Evolutionary conservation across 1,140 invertebrate species (phyloP).

Genomic region (Lanistes nyassanus): DNA sequence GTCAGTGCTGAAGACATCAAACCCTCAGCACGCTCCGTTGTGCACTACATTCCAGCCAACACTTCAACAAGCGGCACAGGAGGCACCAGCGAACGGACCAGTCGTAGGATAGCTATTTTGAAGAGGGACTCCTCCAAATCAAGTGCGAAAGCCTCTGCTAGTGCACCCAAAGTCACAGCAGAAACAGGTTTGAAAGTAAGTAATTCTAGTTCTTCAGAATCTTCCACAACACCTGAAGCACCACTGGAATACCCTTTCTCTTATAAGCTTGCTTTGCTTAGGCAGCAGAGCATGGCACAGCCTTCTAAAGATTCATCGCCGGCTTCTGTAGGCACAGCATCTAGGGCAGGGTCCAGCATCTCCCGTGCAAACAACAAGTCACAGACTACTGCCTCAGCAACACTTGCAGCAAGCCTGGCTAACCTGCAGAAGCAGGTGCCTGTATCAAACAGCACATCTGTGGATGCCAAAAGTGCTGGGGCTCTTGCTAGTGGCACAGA

Average conservation of each 20-base stretch:
- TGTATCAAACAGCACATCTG: too few species aligned
- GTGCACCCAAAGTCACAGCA: too few species aligned
- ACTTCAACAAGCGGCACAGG: background rate
- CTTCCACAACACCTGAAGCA: background rate
- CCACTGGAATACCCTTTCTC: constrained; percentile 33
- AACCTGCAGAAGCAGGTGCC: constrained; percentile 6
- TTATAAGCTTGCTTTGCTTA: constrained; percentile 30
- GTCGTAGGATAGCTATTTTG: constrained; percentile 8
- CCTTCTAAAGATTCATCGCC: background rate
- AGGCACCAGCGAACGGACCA: background rate
- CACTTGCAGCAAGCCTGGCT: constrained; percentile 11
- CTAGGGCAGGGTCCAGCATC: background rate
- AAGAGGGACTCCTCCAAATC: background rate
- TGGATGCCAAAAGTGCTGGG: background rate
- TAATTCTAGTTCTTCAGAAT: background rate
- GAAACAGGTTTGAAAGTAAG: too few species aligned
- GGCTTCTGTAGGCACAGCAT: background rate
- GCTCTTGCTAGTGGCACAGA: background rate
- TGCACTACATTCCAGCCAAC: constrained; percentile 9
- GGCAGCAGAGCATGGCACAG: constrained; percentile 16
- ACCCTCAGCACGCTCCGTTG: constrained; percentile 10
- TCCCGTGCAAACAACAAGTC: background rate
- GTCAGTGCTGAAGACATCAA: constrained; percentile 12
- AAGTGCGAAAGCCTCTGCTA: too few species aligned
- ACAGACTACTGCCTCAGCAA: constrained; percentile 1